These are phyloP conservation scores for Drosophila pseudotalamancana DNA, from an alignment of 2,888 invertebrate genomes.

Conservation along the genomic window DNA sequence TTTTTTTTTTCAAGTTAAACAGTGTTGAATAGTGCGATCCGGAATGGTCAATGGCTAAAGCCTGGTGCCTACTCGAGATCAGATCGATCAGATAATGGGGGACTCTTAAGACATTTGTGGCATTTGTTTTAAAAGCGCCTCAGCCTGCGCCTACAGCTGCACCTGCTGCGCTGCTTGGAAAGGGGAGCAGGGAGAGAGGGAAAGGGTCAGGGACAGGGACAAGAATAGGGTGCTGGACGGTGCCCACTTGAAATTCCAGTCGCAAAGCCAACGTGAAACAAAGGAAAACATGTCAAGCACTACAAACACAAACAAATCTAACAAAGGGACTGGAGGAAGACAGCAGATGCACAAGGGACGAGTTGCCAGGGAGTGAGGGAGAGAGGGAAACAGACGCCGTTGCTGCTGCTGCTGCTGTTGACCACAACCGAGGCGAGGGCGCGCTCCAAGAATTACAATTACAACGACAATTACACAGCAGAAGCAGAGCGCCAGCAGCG, in stretches of 20 bases:
- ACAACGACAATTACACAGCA: constrained; percentile 55
- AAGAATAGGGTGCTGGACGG: constrained; percentile 6
- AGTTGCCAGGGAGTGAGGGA: background rate
- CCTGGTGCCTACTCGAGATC: constrained; percentile 29
- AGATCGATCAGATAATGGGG: constrained; percentile 33
- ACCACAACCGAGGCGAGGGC: constrained; percentile 55
- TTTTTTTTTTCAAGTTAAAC: background rate
- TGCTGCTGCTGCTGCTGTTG: constrained; percentile 16
- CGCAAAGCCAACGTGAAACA: constrained; percentile 56
- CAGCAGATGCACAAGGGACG: too few relatives aligned
- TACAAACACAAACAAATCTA: constrained; percentile 62
- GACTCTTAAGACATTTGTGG: constrained; percentile 51
- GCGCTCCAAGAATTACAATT: constrained; percentile 59
- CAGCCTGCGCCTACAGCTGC: constrained; percentile 57
- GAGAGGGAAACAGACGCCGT: background rate
- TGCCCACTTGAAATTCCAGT: constrained; percentile 65
- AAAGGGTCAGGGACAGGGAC: background rate
- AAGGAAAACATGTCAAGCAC: constrained; percentile 62
- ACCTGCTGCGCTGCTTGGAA: constrained; percentile 27
- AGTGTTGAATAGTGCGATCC: background rate
- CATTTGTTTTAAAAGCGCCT: constrained; percentile 66
- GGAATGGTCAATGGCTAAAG: background rate
- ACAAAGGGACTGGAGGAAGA: constrained; percentile 41
- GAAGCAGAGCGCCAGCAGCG: constrained; percentile 8
- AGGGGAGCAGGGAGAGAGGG: background rate